Evolutionary conservation across 1,140 invertebrate genomes (phyloP), one percentile per base, ranked within the genome.

Genomic region (Ips nitidus): DNA sequence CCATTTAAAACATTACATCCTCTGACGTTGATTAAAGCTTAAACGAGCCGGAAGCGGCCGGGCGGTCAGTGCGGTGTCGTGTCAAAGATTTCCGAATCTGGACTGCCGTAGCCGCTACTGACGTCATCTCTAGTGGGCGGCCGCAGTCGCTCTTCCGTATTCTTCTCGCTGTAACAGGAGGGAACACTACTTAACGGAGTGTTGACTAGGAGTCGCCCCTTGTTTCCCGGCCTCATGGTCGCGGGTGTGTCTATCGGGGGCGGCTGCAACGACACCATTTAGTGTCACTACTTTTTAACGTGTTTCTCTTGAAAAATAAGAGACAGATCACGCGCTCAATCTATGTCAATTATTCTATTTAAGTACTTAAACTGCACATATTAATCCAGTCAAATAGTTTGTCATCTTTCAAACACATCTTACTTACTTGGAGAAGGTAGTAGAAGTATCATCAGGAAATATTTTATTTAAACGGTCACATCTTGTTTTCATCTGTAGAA

Each of bases 11-110:
- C 22, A 22, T 22, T 22, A 22, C 22, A 22, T 22, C 22, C 22
- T 22, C 22, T 22, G 22, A 22, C 22, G 22, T 22, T 22, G 22
- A 22, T 22, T 22, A 22, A 22, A 22, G 22, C 22, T 22, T 22
- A 22, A 22, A 22, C 22, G 22, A 22, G 22, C 22, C 22, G 22
- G 22, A 22, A 22, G 22, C 22, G 45, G 52, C n/a, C 0, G 8
- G 40, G 40, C 6, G 62, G 2, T 65, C 52, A 65, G 38, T 72
- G 71, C 8, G 61, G 53, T 63, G 79, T 72, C 43, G 79, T 70
- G 67, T 87, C 86, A 73, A 86, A 86, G 40, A 85, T 86, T 73
- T 86, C 86, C 3, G 85, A 86, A 79, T 88, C 87, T 39, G 86
- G 81, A 77, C 86, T 87, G 69, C 86, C 86, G 80, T 86, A 87